Evolutionary conservation across 2,888 invertebrate species (phyloP).

Genomic region (Eristalis pertinax): DNA sequence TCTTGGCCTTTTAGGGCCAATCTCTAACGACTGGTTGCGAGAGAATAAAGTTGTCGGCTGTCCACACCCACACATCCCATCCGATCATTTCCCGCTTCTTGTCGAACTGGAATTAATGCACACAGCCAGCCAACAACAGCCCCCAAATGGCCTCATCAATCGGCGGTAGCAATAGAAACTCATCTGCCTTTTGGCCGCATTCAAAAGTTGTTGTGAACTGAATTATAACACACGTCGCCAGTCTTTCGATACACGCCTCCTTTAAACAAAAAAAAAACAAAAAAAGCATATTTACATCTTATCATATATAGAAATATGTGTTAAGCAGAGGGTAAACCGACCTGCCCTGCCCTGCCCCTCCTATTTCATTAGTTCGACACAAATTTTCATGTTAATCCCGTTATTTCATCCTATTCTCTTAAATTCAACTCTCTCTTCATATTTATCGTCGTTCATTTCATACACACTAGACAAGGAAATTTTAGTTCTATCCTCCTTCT

Average conservation of each 20-base stretch:
- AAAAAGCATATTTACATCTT: neutral
- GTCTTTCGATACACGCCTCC: slow-evolving; percentile 26
- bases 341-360: neutral
- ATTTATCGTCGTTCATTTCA: slow-evolving; percentile 53
- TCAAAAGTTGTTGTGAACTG: slow-evolving; percentile 70
- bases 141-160: slow-evolving; percentile 90
- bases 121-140: slow-evolving; percentile 85
- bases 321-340: slow-evolving; percentile 9
- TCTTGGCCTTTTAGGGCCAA: slow-evolving; percentile 95
- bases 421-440: slow-evolving; percentile 21
- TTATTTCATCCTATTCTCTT: neutral
- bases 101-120: slow-evolving; percentile 95
- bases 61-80: slow-evolving; percentile 98
- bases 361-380: slow-evolving; percentile 25
- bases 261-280: slow-evolving; percentile 6
- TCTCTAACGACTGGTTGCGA: slow-evolving; percentile 95
- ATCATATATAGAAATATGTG: slow-evolving; percentile 15
- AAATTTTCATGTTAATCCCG: slow-evolving; percentile 32
- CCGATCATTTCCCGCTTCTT: slow-evolving; percentile 96
- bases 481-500: slow-evolving; percentile 40
- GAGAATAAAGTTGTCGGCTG: slow-evolving; percentile 99
- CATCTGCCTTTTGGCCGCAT: slow-evolving; percentile 56
- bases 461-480: slow-evolving; percentile 52
- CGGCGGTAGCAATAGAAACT: slow-evolving; percentile 89
- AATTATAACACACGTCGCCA: slow-evolving; percentile 62